Evolutionary conservation across 2,113 vertebrate species (phyloP).

Genomic region (Amia ocellicauda): DNA sequence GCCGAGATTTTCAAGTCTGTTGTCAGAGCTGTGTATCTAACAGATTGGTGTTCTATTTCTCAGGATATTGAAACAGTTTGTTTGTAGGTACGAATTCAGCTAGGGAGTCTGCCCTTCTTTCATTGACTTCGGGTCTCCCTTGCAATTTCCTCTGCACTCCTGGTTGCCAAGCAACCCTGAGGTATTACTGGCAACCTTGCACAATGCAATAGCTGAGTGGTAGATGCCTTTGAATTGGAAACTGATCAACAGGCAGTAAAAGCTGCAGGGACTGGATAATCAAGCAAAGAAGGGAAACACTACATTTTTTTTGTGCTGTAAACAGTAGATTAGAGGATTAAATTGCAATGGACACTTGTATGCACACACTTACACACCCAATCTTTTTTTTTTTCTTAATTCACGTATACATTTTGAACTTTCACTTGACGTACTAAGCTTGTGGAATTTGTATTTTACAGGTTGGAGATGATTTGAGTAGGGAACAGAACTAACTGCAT

Average conservation of each 20-base stretch:
- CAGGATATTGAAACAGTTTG: slow-evolving; percentile 1
- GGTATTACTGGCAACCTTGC: background rate
- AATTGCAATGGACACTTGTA: too few species aligned
- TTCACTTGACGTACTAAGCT: too few species aligned
- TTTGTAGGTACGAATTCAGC: background rate
- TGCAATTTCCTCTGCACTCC: background rate
- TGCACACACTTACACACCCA: too few species aligned
- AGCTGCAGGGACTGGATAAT: too few species aligned
- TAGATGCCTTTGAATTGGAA: slow-evolving; percentile 1
- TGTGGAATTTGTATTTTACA: too few species aligned
- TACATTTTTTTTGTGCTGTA: too few species aligned
- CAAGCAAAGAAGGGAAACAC: too few species aligned
- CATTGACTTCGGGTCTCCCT: background rate
- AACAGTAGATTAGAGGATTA: too few species aligned
- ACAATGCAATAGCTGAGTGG: background rate
- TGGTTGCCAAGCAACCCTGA: slow-evolving; percentile 14
- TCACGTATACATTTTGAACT: too few species aligned
- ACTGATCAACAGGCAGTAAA: slow-evolving; percentile 2
- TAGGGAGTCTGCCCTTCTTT: background rate
- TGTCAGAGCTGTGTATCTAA: background rate
- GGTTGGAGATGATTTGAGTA: too few species aligned
- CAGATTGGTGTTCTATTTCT: background rate
- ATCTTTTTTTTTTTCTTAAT: too few species aligned
- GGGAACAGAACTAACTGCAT: too few species aligned
- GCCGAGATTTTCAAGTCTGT: background rate